Conservation (phyloP, 1,140 invertebrate genomes). For the Uloborus diversus region DNA sequence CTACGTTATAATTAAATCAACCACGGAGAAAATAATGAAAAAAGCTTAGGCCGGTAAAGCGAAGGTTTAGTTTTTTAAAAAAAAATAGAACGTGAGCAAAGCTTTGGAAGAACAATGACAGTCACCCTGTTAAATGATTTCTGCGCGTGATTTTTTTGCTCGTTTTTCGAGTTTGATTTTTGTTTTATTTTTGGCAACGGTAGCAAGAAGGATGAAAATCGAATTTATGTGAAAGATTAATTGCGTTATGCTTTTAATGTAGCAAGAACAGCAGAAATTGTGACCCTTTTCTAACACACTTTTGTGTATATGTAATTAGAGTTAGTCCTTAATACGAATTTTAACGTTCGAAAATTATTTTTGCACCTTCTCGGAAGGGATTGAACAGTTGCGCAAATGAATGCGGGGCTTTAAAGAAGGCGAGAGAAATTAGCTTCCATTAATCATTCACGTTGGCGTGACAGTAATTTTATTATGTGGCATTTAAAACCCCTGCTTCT, state of each 20-base stretch:
- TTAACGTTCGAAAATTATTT: no score
- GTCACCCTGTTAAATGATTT: constrained; percentile 31
- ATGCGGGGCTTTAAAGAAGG: no score
- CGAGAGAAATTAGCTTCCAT: no score
- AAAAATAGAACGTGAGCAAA: constrained; percentile 20
- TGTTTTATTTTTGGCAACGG: constrained; percentile 10
- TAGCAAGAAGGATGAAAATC: constrained; percentile 3
- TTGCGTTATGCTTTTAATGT: neutral
- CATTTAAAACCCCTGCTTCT: no score
- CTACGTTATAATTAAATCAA: constrained; percentile 45
- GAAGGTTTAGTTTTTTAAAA: neutral
- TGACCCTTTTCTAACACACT: no score
- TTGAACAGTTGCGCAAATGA: no score
- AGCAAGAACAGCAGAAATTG: neutral
- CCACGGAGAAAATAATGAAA: constrained; percentile 36
- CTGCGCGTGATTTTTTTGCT: constrained; percentile 9
- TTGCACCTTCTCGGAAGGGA: no score
- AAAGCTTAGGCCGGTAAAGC: neutral
- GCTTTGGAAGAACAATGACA: constrained; percentile 21
- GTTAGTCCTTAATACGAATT: no score
- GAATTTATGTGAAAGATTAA: constrained; percentile 37
- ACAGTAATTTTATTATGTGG: no score
- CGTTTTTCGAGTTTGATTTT: neutral
- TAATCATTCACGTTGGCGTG: no score
- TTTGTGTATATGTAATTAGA: no score